Evolutionary conservation across 2,888 invertebrate genomes (phyloP), one percentile per base, ranked within the genome.

Genomic region (Balanococcus diminutus): DNA sequence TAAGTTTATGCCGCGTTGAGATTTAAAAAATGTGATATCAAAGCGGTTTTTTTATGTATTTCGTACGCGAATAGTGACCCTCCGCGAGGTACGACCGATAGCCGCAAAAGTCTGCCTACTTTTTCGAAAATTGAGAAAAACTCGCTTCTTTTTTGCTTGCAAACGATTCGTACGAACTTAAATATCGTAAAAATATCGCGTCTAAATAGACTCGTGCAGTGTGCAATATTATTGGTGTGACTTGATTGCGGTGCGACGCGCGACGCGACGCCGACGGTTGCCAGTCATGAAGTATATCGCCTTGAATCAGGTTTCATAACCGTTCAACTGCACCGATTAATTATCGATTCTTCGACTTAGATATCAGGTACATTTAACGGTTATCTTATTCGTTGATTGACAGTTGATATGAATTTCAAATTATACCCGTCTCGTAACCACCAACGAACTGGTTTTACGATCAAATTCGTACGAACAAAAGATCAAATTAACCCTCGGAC

Each of bases 1-100:
- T 79, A 79, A 79, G 19, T 79, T 79, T 19, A 79, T 36, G 75
- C 36, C 75, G 75, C 75, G 36, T n/a, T 79, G 75, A 79, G 36
- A 79, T 28, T 2, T n/a, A 5, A 19, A 79, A 79, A 32, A 79
- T 79, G 36, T 79, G 6, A n/a, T 16, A 36, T 31, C 36, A 1
- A n/a, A 6, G 16, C 2, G 0, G 16, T 72, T n/a, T 72, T 79
- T 32, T 79, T n/a, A n/a, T n/a, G n/a, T 9, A 36, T 8, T 6
- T 0, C 32, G 16, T 36, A 31, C 72, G 72, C 72, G 75, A 79
- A 36, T 79, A 72, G 31, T 72, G 56, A 22, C 8, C 56, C 22
- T 56, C 22, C 9, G 5, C 1, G 16, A 25, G 22, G 25, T 28
- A 67, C 2, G 28, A 31, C 31, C 72, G 16, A n/a, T 72, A 31